Conservation (phyloP, 2,113 vertebrate species). For the Notothenia coriiceps region DNA sequence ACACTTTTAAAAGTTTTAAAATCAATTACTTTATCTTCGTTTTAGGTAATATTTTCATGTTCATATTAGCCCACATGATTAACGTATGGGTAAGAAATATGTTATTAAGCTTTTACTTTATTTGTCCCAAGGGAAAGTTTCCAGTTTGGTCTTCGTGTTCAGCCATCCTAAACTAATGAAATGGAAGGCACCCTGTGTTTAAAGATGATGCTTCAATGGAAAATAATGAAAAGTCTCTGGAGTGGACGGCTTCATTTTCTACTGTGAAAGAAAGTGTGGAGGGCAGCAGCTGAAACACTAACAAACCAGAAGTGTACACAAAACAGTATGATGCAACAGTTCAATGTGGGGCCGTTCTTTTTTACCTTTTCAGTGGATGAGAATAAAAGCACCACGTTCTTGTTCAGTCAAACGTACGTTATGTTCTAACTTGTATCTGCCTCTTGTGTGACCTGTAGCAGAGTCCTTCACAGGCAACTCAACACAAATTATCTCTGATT, state of each 20-base stretch:
- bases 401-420: constrained; percentile 21
- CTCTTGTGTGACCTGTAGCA: background rate
- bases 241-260: constrained; percentile 50
- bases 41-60: constrained; percentile 17
- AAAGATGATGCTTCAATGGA: constrained; percentile 58
- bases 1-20: background rate
- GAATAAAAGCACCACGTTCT: background rate
- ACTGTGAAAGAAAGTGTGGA: constrained; percentile 29
- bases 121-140: constrained; percentile 61
- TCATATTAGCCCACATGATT: constrained; percentile 27
- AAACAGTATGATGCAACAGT: background rate
- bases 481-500: background rate
- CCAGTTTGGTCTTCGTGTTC: constrained; percentile 63
- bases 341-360: background rate
- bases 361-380: constrained; percentile 1
- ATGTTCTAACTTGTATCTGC: constrained; percentile 1
- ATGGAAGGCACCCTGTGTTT: constrained; percentile 64
- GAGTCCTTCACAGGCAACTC: background rate
- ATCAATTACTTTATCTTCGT: background rate
- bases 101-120: constrained; percentile 64
- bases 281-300: constrained; percentile 24
- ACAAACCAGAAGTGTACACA: constrained; percentile 4
- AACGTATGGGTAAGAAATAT: constrained; percentile 45
- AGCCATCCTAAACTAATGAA: constrained; percentile 73
- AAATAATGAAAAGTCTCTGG: constrained; percentile 60